phyloP scores from a whole-genome alignment of 2,797 vertebrate genomes.

The Poeciliopsis paucimaculata region DNA sequence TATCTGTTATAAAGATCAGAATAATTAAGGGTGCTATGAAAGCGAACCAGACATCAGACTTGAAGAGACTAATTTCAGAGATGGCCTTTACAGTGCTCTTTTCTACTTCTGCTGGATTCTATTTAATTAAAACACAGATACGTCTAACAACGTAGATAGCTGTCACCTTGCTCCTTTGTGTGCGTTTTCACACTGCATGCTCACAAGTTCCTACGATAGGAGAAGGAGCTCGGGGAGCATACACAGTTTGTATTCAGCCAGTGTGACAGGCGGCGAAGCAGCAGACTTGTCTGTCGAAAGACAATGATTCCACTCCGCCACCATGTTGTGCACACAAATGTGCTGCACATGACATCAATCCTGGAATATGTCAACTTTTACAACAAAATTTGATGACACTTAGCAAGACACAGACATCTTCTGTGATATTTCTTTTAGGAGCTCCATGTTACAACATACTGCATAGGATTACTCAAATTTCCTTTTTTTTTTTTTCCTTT shows the following conservation, averaged over 20 bases:
- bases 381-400: constrained; percentile 43
- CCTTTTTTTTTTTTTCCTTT: background rate
- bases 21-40: constrained; percentile 48
- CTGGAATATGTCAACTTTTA: constrained; percentile 54
- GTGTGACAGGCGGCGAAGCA: constrained; percentile 71
- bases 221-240: constrained; percentile 60
- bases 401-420: constrained; percentile 30
- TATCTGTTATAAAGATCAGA: constrained; percentile 23
- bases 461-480: constrained; percentile 3
- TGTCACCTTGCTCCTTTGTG: constrained; percentile 53
- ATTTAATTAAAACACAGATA: constrained; percentile 59
- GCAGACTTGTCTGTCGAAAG: constrained; percentile 72
- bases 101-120: constrained; percentile 42
- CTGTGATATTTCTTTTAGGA: constrained; percentile 13
- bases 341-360: constrained; percentile 46
- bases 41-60: constrained; percentile 39
- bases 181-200: constrained; percentile 58
- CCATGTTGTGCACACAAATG: constrained; percentile 72
- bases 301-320: constrained; percentile 73
- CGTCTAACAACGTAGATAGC: constrained; percentile 48
- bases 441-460: constrained; percentile 1
- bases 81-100: constrained; percentile 23
- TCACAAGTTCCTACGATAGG: constrained; percentile 64
- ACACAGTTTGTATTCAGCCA: constrained; percentile 72
- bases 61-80: constrained; percentile 47